These are phyloP conservation scores for Stictonetta naevosa DNA, from an alignment of 2,113 vertebrate genomes.

Conservation along the genomic window DNA sequence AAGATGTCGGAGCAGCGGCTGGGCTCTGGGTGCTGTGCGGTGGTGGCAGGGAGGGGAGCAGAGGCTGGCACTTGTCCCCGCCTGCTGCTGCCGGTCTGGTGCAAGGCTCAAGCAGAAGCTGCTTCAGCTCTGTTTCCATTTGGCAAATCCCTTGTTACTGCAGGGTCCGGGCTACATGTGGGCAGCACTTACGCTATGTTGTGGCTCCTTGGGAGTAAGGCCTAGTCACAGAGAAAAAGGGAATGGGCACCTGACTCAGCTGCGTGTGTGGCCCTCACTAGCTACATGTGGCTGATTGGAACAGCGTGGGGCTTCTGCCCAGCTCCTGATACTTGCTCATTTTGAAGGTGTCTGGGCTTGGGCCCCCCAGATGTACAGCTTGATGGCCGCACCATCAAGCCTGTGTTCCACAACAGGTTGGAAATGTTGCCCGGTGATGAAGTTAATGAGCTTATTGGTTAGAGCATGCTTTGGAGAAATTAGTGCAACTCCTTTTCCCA, in stretches of 20 bases:
- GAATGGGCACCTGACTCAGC: neutral
- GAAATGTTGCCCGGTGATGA: neutral
- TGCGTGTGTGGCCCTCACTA: neutral
- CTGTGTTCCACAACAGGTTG: neutral
- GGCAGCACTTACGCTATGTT: neutral
- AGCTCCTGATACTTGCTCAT: neutral
- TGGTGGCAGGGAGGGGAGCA: no score
- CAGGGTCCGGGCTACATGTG: neutral
- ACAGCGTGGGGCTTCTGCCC: neutral
- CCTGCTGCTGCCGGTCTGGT: neutral
- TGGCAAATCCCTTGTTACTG: neutral
- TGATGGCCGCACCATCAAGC: neutral
- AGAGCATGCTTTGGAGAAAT: neutral
- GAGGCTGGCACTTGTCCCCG: no score
- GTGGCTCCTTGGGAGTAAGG: neutral
- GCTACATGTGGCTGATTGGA: neutral
- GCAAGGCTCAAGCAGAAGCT: neutral
- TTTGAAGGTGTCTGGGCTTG: neutral
- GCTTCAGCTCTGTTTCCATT: neutral
- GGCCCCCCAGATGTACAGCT: neutral
- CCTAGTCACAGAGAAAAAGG: neutral
- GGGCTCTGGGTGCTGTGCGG: no score
- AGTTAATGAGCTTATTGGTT: neutral
- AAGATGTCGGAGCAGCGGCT: no score
- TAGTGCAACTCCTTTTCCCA: neutral